These are phyloP conservation scores for Salpingus planirostris DNA, from an alignment of 2,888 invertebrate genomes.

Conservation along the genomic window DNA sequence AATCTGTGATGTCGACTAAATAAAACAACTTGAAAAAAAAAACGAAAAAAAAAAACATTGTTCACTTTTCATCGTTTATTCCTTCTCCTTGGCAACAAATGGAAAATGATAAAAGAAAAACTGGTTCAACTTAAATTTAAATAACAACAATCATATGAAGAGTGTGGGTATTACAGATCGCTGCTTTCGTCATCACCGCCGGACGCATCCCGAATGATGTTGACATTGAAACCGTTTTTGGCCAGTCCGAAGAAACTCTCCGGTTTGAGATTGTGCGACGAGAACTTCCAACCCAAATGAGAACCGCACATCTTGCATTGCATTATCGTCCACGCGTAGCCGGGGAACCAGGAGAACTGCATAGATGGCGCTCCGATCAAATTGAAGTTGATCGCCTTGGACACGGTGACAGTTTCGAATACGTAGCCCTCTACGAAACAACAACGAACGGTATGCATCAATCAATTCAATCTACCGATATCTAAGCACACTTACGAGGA, in stretches of 20 bases:
- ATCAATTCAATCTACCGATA: no score
- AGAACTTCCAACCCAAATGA: slow-evolving; percentile 77
- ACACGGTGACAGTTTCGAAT: slow-evolving; percentile 70
- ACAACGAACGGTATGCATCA: no score
- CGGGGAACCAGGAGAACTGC: slow-evolving; percentile 81
- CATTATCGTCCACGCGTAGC: slow-evolving; percentile 77
- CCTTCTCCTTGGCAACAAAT: no score
- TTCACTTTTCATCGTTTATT: no score
- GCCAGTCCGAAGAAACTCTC: slow-evolving; percentile 64
- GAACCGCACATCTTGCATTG: slow-evolving; percentile 56
- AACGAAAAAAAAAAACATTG: no score
- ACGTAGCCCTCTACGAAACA: slow-evolving; percentile 52
- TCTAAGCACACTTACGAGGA: slow-evolving; percentile 50
- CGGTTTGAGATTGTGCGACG: slow-evolving; percentile 57
- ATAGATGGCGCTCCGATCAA: slow-evolving; percentile 51
- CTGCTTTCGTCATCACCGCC: no score
- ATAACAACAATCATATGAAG: no score
- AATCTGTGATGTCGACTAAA: slow-evolving; percentile 41
- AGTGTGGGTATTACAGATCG: no score
- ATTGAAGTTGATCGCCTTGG: slow-evolving; percentile 44
- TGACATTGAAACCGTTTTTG: slow-evolving; percentile 40
- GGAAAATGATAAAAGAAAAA: no score
- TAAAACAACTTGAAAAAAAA: slow-evolving; percentile 42
- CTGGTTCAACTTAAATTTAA: no score
- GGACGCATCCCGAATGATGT: no score